A percentile compares a stretch with the other conserved stretches of the same genome.
These are phyloP conservation scores for Heterochromis multidens DNA, from an alignment of 2,113 vertebrate species.

Conservation along the genomic window DNA sequence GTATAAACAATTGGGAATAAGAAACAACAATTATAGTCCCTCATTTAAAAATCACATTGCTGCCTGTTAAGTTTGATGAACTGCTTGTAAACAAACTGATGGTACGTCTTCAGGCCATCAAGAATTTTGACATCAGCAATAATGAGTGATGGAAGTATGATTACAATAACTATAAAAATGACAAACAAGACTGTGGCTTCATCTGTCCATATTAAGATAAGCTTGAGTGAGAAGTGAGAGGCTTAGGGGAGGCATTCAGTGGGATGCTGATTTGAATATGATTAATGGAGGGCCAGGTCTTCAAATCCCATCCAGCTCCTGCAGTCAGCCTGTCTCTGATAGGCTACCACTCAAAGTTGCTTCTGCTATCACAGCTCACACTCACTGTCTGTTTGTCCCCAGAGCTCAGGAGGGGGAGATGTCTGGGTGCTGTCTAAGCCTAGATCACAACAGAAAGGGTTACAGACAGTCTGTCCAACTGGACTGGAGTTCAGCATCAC, in stretches of 20 bases:
- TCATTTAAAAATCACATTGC: constrained; percentile 13
- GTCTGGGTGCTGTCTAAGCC: constrained; percentile 18
- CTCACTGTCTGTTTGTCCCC: constrained; percentile 28
- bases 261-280: constrained; percentile 70
- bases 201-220: constrained; percentile 73
- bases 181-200: constrained; percentile 54
- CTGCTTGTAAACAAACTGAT: constrained; percentile 32
- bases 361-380: constrained; percentile 49
- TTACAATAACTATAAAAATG: constrained; percentile 31
- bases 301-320: constrained; percentile 61
- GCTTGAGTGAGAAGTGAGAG: constrained; percentile 36
- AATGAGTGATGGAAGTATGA: constrained; percentile 38
- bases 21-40: not conserved
- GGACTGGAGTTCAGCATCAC: constrained; percentile 4
- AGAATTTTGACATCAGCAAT: constrained; percentile 35
- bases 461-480: constrained; percentile 7
- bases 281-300: constrained; percentile 70
- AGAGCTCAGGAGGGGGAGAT: constrained; percentile 17
- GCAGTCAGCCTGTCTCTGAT: constrained; percentile 51
- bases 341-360: constrained; percentile 51
- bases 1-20: not conserved
- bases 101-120: constrained; percentile 11
- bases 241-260: constrained; percentile 49
- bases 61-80: constrained; percentile 31
- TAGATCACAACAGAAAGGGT: constrained; percentile 22